phyloP scores from a whole-genome alignment of 2,888 invertebrate species.

The Drosophila suboccidentalis region DNA sequence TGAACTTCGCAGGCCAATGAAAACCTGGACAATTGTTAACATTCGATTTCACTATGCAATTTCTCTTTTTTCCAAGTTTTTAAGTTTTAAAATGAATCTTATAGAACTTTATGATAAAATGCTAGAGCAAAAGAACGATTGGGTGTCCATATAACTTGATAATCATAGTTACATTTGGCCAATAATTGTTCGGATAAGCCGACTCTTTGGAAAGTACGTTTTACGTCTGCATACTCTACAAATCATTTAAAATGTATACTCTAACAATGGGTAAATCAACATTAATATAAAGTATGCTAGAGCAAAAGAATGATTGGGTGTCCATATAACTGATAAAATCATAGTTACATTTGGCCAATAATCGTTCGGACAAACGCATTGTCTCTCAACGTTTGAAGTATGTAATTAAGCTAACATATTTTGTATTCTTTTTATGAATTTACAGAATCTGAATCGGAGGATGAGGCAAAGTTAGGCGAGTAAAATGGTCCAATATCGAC shows the following conservation, averaged over 20 bases:
- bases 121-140: conserved; percentile 73
- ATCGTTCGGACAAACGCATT: conserved; percentile 60
- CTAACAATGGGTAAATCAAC: conserved; percentile 12
- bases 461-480: conserved; percentile 84
- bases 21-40: conserved; percentile 66
- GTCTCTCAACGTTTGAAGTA: neutral
- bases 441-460: conserved; percentile 85
- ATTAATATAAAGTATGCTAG: conserved; percentile 51
- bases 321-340: conserved; percentile 62
- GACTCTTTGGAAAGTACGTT: neutral
- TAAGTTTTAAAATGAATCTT: conserved; percentile 16
- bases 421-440: conserved; percentile 25
- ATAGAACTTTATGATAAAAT: conserved; percentile 47
- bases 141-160: conserved; percentile 78
- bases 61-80: conserved; percentile 43
- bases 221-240: conserved; percentile 20
- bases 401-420: neutral
- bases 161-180: conserved; percentile 73
- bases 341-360: conserved; percentile 80
- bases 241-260: conserved; percentile 8
- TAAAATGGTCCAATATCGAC: conserved; percentile 44
- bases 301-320: conserved; percentile 79
- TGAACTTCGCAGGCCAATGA: conserved; percentile 82
- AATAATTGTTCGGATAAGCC: conserved; percentile 72
- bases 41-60: conserved; percentile 16